Evolutionary conservation across 2,888 invertebrate species (phyloP), one percentile per base, ranked within the genome.

Genomic region (Latheticus oryzae): DNA sequence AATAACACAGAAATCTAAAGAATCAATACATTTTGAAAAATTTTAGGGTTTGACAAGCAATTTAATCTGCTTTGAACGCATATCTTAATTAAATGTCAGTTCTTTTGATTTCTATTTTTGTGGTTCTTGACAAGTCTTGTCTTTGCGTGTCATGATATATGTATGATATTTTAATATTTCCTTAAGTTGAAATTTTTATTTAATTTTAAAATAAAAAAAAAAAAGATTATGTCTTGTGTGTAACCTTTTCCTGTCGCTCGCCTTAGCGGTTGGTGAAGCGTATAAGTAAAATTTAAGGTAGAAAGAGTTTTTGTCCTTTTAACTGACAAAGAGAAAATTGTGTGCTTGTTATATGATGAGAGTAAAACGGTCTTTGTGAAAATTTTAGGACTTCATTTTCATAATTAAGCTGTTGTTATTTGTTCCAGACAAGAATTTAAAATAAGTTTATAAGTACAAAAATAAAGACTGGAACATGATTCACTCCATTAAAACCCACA

Each of bases 401-500:
- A 42, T 42, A 42, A 42, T 42, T 42, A 45, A 45, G 16, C 30
- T 9, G 11, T 32, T 45, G 45, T 19, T 17, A 28, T 45, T 45
- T 45, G 11, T 45, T 3, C 24, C 9, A 5, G 28, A 42, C 16
- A 42, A 26, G 40, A 15, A 24, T 40, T 24, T 24, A 35, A n/a
- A n/a, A n/a, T n/a, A n/a, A n/a, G n/a, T n/a, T n/a, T n/a, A n/a
- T n/a, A n/a, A n/a, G n/a, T n/a, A n/a, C n/a, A n/a, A n/a, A n/a
- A n/a, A n/a, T n/a, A n/a, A n/a, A n/a, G n/a, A n/a, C n/a, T n/a
- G n/a, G n/a, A 32, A 32, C 21, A 47, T 47, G 21, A 45, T 45
- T 12, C 28, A 38, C 38, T 51, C 51, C 51, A 51, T 51, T 51
- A 50, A 21, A 30, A 16, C 24, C 13, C 4, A 50, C 47, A 37